Conservation (phyloP, 2,888 invertebrate species). For the Drosophila paranaensis region DNA sequence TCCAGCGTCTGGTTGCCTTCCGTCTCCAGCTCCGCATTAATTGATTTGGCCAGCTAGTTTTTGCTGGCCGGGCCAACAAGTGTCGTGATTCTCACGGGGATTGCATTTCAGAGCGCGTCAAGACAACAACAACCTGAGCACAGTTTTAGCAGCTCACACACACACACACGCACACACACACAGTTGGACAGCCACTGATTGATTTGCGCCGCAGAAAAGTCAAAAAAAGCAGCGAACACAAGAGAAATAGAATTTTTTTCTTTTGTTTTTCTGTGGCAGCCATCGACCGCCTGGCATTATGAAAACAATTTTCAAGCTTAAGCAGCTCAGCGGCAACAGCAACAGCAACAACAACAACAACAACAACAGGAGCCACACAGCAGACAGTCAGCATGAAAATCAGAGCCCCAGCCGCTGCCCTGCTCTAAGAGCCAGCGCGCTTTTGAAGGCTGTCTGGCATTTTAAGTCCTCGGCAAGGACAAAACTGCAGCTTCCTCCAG, state of each 20-base stretch:
- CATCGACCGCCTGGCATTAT: constrained; percentile 59
- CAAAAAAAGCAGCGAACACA: constrained; percentile 18
- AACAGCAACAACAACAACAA: constrained; percentile 17
- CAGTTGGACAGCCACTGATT: constrained; percentile 59
- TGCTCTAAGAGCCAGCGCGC: constrained; percentile 40
- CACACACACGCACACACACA: constrained; percentile 12
- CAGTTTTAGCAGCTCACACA: constrained; percentile 45
- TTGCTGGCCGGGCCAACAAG: constrained; percentile 62
- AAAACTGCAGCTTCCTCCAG: constrained; percentile 64
- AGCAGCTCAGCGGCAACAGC: constrained; percentile 56
- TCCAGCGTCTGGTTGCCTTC: not conserved
- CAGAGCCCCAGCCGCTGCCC: constrained; percentile 14
- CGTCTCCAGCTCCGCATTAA: constrained; percentile 63
- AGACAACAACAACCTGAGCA: constrained; percentile 35
- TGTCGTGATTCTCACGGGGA: constrained; percentile 83
- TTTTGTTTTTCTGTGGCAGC: constrained; percentile 17
- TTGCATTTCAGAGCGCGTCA: constrained; percentile 75
- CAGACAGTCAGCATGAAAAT: constrained; percentile 62
- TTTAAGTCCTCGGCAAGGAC: constrained; percentile 64
- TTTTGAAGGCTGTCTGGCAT: constrained; percentile 70
- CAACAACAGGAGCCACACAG: constrained; percentile 33
- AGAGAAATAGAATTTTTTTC: not conserved
- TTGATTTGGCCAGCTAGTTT: constrained; percentile 72
- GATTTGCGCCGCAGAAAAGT: constrained; percentile 73
- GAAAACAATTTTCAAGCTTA: constrained; percentile 80